Evolutionary conservation across 2,888 invertebrate species (phyloP), one percentile per base, ranked within the genome.

Genomic region (Cataglyphis altisquamis): DNA sequence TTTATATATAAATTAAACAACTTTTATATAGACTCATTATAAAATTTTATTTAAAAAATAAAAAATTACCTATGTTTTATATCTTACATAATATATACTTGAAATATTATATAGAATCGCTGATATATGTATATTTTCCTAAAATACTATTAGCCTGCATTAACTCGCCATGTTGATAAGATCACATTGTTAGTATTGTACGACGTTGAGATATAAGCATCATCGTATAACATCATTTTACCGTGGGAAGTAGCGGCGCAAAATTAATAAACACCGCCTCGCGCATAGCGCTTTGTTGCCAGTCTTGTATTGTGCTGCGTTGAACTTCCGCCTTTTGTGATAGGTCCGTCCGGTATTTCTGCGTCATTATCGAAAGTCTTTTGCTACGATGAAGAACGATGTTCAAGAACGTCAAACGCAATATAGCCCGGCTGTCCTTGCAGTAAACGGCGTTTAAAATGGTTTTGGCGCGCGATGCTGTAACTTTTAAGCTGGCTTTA

Each of bases 251-350:
- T 70, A 80, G 70, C 60, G 70, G 60, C 68, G 78, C 78, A 70
- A 80, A 80, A 80, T 80, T 80, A 80, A 80, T 80, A 80, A 80
- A 80, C 78, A 80, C 70, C 60, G 70, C 68, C 57, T 60, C 41
- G 60, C 60, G 18, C 70, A n/a, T 12, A 41, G 60, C 45, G 68
- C 78, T 80, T 80, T 70, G 78, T 80, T 70, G 45, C 70, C 78
- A 18, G 60, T 39, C 25, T 36, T 36, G 60, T 25, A 68, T 60
- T 68, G 78, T 62, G 68, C 45, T 12, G 78, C 70, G 68, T 36
- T 57, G 68, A 68, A 60, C 78, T 68, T 60, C 21, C 70, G 60
- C 60, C 68, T 68, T 78, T 78, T 78, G 57, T 36, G 68, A 68
- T 45, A n/a, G 60, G 60, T 41, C 60, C 12, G 45, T 57, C 66